Base-by-base conservation (phyloP, 2,113 vertebrate genomes). In the Poecile atricapillus region DNA sequence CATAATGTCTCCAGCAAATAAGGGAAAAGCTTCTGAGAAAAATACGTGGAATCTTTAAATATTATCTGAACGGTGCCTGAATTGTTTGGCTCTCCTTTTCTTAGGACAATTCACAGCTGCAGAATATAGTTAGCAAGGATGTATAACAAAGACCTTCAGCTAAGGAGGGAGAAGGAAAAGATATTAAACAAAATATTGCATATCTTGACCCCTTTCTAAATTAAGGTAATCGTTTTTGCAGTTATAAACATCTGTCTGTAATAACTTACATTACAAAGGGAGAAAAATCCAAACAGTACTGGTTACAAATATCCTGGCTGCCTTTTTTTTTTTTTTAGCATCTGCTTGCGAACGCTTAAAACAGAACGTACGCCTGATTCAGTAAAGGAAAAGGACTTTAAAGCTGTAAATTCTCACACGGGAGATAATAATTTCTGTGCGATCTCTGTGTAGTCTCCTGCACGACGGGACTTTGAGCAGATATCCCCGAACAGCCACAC, bases 351-450 rank as follows among this genome's bases (percentile, higher is more conserved):
- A 27, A 75, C 2, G 4, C 78, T 68, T 75, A 5, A 30, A 77
- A 52, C 1, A 3, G 55, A 77, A 74, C 15, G 13, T 15, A 46
- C 2, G 8, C 19, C 35, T 15, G 33, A 14, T 41, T 43, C 8
- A 19, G 23, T 7, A 49, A 28, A 52, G 12, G 24, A 31, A 44
- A 75, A 68, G 7, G 13, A 33, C 16, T 17, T 23, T 33, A 27
- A 39, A 83, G 74, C 39, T n/a, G 25, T 6, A 10, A 15, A 55
- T 28, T 59, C 58, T 47, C 49, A 9, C 13, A 55, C 24, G 4
- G 2, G 30, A 25, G 39, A 12, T 39, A 65, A 13, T 3, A 0
- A 5, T 30, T 76, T 47, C 27, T 30, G 19, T 2, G 2, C 1
- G 8, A 18, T 7, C 62, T 50, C 24, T 41, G 44, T 13, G 52